Conservation (phyloP, 2,797 vertebrate genomes). For the Bucorvus abyssinicus region DNA sequence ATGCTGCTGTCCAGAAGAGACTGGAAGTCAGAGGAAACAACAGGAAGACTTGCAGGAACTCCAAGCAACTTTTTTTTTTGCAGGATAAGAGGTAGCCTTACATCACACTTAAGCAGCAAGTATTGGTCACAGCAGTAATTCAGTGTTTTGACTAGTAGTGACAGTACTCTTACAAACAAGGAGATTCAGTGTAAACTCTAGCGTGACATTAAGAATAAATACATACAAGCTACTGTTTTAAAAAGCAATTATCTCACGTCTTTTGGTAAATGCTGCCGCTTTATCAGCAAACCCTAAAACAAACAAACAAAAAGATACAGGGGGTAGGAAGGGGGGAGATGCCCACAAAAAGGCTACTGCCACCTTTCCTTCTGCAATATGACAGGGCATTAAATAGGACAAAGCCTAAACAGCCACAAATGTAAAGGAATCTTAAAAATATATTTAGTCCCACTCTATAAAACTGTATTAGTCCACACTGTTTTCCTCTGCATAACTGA, state of each 20-base stretch:
- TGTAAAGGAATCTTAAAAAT: not conserved
- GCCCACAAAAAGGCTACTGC: not conserved
- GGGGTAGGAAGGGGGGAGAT: not conserved
- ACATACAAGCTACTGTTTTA: not conserved
- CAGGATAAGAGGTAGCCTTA: not conserved
- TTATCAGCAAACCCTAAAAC: not conserved
- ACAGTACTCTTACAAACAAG: not conserved
- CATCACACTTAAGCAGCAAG: not conserved
- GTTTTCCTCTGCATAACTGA: not conserved
- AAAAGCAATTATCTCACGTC: not conserved
- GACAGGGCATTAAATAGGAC: not conserved
- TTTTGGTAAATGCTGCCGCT: not conserved
- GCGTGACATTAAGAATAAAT: not conserved
- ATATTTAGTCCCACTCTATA: not conserved
- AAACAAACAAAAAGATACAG: not conserved
- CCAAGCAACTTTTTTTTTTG: not conserved
- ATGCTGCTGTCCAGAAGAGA: not conserved
- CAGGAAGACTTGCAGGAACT: not conserved
- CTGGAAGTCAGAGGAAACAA: not conserved
- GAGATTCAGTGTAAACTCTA: not conserved
- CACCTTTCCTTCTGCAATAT: not conserved
- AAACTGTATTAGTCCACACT: not conserved
- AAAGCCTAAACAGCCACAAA: not conserved
- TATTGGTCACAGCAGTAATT: not conserved
- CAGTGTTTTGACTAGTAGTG: not conserved